Evolutionary conservation across 2,113 vertebrate genomes (phyloP).

Genomic region (Bombycilla garrulus): DNA sequence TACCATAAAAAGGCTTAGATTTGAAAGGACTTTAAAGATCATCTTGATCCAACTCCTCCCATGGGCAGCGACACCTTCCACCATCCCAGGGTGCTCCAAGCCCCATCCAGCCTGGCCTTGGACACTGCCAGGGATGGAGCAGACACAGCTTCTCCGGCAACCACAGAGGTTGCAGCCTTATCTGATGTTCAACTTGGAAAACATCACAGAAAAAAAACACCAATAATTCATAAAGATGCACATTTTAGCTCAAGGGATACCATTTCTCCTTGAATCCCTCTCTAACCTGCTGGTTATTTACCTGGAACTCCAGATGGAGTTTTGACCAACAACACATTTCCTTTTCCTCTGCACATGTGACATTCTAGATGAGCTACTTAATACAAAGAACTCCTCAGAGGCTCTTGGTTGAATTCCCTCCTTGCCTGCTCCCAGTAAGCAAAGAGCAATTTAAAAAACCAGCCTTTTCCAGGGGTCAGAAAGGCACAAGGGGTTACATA

Average conservation of each 20-base stretch:
- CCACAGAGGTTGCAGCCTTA: rapidly evolving
- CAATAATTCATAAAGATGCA: not conserved
- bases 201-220: not conserved
- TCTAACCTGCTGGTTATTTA: not conserved
- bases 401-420: not conserved
- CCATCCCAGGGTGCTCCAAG: not conserved
- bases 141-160: not conserved
- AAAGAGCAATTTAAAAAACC: not conserved
- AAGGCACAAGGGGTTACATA: not conserved
- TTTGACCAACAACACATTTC: not conserved
- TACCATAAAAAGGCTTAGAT: not conserved
- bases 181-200: not conserved
- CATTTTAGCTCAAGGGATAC: not conserved
- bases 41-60: not conserved
- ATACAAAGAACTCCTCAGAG: rapidly evolving
- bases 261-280: not conserved
- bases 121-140: not conserved
- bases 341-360: not conserved
- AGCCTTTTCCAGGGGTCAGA: not conserved
- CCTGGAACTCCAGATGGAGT: not conserved
- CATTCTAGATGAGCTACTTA: not conserved
- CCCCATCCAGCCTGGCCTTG: not conserved
- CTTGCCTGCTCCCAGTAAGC: not conserved
- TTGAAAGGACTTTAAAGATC: not conserved
- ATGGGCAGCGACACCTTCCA: not conserved